These are phyloP conservation scores for Gryon sp. DNA, from an alignment of 1,140 invertebrate genomes.

Conservation along the genomic window DNA sequence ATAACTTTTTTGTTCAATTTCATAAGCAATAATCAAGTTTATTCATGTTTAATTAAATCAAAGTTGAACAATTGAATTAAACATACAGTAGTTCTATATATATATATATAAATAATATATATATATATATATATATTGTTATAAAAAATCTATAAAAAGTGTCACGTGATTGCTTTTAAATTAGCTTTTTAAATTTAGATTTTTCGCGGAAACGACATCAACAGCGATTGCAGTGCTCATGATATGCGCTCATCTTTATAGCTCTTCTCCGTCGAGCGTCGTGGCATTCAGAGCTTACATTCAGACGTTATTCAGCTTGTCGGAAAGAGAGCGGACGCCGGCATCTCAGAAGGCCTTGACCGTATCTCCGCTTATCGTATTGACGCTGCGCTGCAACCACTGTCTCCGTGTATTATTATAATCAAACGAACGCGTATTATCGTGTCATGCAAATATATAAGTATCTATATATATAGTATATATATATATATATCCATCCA, in stretches of 20 bases:
- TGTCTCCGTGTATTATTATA: slow-evolving; percentile 60
- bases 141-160: background rate
- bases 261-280: slow-evolving; percentile 47
- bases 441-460: slow-evolving; percentile 4
- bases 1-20: too few relatives aligned
- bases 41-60: too few relatives aligned
- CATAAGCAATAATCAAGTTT: too few relatives aligned
- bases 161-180: slow-evolving; percentile 16
- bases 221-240: slow-evolving; percentile 31
- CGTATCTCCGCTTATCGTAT: slow-evolving; percentile 79
- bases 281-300: slow-evolving; percentile 65
- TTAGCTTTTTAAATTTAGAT: slow-evolving; percentile 24
- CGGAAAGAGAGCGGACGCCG: slow-evolving; percentile 78
- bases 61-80: too few relatives aligned
- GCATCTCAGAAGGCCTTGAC: slow-evolving; percentile 78
- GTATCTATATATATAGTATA: slow-evolving; percentile 3
- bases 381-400: slow-evolving; percentile 69
- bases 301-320: slow-evolving; percentile 68
- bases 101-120: too few relatives aligned
- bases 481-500: background rate
- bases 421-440: slow-evolving; percentile 36
- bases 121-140: too few relatives aligned
- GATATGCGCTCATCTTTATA: slow-evolving; percentile 46
- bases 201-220: slow-evolving; percentile 36
- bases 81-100: too few relatives aligned